Conservation (phyloP, 2,888 invertebrate genomes). For the Pseudococcus jackbeardsleyi region DNA sequence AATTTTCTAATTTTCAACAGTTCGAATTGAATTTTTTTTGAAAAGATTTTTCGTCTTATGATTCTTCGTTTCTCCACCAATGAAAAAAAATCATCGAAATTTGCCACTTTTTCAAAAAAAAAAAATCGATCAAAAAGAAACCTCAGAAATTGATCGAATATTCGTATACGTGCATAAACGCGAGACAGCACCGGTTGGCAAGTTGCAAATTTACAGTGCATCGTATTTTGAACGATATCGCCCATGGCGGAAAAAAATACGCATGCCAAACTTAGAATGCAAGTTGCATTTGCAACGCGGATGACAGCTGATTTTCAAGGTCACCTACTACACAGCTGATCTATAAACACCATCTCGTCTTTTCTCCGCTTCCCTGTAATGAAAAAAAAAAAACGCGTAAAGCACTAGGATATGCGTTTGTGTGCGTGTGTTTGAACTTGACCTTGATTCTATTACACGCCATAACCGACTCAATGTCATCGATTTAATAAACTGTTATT, state of each 20-base stretch:
- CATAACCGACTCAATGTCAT: conserved; percentile 61
- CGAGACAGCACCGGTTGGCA: background rate
- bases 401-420: conserved; percentile 44
- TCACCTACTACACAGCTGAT: conserved; percentile 55
- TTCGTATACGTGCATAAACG: background rate
- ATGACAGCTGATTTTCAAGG: conserved; percentile 63
- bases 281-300: conserved; percentile 56
- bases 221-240: conserved; percentile 33
- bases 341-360: conserved; percentile 51
- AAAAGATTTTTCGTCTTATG: too few species aligned
- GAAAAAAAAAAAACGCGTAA: conserved; percentile 30
- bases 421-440: conserved; percentile 60
- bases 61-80: too few species aligned
- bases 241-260: conserved; percentile 40
- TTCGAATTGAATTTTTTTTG: too few species aligned
- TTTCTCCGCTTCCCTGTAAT: conserved; percentile 41
- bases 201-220: background rate
- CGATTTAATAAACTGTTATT: conserved; percentile 61
- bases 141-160: background rate
- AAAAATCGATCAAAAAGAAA: too few species aligned
- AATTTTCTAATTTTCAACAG: too few species aligned
- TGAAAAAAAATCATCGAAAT: too few species aligned
- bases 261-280: conserved; percentile 48
- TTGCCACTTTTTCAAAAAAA: too few species aligned
- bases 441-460: conserved; percentile 63